Base-by-base conservation (phyloP, 2,888 invertebrate species). In the Chrysolina americana region DNA sequence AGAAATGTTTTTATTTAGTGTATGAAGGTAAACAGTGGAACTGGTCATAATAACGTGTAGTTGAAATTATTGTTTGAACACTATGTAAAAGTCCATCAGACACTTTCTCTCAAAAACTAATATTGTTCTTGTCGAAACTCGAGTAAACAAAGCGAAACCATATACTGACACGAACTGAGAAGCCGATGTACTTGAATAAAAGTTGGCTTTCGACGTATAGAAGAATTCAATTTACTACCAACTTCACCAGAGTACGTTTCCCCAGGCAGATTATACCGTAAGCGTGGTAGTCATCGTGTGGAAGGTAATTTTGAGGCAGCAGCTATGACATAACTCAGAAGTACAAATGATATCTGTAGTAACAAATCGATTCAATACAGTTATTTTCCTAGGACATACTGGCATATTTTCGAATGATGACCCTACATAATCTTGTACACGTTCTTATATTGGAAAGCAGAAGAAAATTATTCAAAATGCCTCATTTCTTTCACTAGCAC, bases 141-240 rank as follows among this genome's bases (percentile, higher is more conserved):
- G 28, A 59, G 36, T 65, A 53, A 72, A 65, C 68, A 62, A 62
- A 64, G 63, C 36, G 19, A n/a, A 15, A 50, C 50, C n/a, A n/a
- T 59, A 36, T 36, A 28, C 59, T 28, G 8, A 59, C 71, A 63
- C 71, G 23, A 68, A 76, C 78, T 75, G 76, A 76, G 77, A 80
- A 78, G 81, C 80, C 78, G 79, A 79, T 80, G 76, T 79, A 79
- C 79, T 81, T 77, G 79, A 81, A 76, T 79, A 78, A 81, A 81
- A 63, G 62, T 68, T 71, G 70, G 59, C 36, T 76, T 73, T 80
- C 80, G 82, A 81, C 80, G 80, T 80, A 79, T 75, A 41, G 74
- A 81, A 78, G 81, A 82, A 81, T 81, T 71, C 75, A 82, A 81
- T 81, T 71, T 74, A 75, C 77, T 82, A 76, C 83, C 83, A 83